A percentile compares a stretch with the other conserved stretches of the same genome.
phyloP scores from a whole-genome alignment of 2,888 invertebrate genomes.

The Cephus nigrinus region DNA sequence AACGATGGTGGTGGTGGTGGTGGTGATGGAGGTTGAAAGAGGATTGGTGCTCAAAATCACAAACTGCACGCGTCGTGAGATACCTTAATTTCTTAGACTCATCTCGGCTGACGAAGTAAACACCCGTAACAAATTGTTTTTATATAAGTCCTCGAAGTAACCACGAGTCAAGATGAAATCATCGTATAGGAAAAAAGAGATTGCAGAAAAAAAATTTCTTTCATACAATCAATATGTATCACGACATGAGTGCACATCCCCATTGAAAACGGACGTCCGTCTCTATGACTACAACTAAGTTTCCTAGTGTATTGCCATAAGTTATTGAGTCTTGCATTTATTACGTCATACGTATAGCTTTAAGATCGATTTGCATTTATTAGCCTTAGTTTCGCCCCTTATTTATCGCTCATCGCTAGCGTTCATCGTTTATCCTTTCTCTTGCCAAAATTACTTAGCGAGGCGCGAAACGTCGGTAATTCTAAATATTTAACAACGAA shows the following conservation, averaged over 20 bases:
- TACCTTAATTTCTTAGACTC: neutral
- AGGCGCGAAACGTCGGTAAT: conserved; percentile 13
- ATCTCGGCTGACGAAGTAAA: neutral
- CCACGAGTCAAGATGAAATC: no score
- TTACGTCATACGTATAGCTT: conserved; percentile 5
- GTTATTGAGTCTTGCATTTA: conserved; percentile 17
- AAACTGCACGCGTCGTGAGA: neutral
- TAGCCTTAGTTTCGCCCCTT: conserved; percentile 23
- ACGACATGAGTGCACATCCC: neutral
- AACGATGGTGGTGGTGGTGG: conserved; percentile 7
- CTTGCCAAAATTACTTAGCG: neutral
- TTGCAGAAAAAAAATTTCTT: neutral
- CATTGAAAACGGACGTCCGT: neutral
- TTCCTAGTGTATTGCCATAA: conserved; percentile 24
- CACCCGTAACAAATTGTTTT: no score
- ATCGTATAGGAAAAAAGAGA: neutral
- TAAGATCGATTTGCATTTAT: conserved; percentile 30
- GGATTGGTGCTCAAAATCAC: neutral
- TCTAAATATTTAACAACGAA: neutral
- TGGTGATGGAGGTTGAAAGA: neutral
- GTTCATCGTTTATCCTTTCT: conserved; percentile 18
- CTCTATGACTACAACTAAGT: conserved; percentile 1
- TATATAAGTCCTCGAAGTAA: neutral
- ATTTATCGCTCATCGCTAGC: conserved; percentile 7
- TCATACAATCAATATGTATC: neutral